These are phyloP conservation scores for Mythimna pallens DNA, from an alignment of 2,888 invertebrate genomes.

Conservation along the genomic window DNA sequence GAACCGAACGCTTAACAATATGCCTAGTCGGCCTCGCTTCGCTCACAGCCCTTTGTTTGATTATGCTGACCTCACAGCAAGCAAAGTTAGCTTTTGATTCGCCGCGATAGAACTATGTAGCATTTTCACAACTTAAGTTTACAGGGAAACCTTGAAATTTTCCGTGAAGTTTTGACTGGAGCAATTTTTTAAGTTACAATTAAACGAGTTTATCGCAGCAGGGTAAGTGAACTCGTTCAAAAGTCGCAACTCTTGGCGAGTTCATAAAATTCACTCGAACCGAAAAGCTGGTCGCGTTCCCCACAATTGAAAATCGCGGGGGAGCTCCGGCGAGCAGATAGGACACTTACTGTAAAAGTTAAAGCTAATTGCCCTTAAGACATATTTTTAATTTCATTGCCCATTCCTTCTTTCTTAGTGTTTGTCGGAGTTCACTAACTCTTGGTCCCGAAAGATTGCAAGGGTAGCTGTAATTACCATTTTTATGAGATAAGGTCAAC, in stretches of 20 bases:
- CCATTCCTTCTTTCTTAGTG: conserved; percentile 88
- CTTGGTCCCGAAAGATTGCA: conserved; percentile 78
- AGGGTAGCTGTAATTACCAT: conserved; percentile 88
- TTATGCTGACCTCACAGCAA: conserved; percentile 66
- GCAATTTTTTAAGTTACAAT: conserved; percentile 36
- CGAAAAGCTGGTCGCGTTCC: conserved; percentile 84
- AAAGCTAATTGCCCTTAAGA: conserved; percentile 91
- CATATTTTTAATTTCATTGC: conserved; percentile 92
- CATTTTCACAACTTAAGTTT: conserved; percentile 9
- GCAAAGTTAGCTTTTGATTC: conserved; percentile 51
- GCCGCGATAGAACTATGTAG: conserved; percentile 28
- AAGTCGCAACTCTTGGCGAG: conserved; percentile 83
- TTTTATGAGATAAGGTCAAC: conserved; percentile 89
- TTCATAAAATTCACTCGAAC: conserved; percentile 88
- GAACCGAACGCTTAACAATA: conserved; percentile 77
- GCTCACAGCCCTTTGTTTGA: conserved; percentile 64
- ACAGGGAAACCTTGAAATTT: conserved; percentile 18
- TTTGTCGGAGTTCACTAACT: conserved; percentile 87
- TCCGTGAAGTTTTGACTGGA: not conserved
- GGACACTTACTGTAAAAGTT: conserved; percentile 91
- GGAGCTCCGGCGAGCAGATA: conserved; percentile 83
- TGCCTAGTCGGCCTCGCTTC: conserved; percentile 78
- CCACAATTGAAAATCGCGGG: conserved; percentile 90
- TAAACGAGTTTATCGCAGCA: conserved; percentile 50
- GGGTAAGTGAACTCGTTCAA: conserved; percentile 81